These are phyloP conservation scores for Pseudoips prasinana DNA, from an alignment of 2,888 invertebrate species.

Conservation along the genomic window DNA sequence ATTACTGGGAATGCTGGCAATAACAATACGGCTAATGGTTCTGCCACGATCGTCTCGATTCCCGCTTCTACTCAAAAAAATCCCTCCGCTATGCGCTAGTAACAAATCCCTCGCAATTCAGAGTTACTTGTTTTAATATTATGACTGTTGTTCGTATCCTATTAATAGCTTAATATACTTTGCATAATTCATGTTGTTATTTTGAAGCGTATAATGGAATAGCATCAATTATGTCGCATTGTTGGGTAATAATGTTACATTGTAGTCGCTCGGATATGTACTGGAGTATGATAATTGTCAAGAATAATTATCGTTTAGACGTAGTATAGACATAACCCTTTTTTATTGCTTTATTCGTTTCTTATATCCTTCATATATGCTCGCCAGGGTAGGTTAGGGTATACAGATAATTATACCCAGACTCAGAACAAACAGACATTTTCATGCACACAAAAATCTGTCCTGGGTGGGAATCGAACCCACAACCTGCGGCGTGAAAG, in stretches of 20 bases:
- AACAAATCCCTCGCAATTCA: conserved; percentile 49
- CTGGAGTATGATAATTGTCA: conserved; percentile 39
- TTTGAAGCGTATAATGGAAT: conserved; percentile 34
- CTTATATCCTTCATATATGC: no score
- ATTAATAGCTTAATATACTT: conserved; percentile 26
- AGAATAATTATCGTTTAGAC: conserved; percentile 36
- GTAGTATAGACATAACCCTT: no score
- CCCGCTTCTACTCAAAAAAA: conserved; percentile 62
- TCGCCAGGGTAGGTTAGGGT: no score
- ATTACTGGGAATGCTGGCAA: conserved; percentile 75
- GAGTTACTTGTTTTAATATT: conserved; percentile 26
- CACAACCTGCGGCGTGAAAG: no score
- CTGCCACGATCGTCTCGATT: conserved; percentile 66
- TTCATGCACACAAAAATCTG: no score
- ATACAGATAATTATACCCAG: no score
- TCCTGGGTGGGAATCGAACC: no score
- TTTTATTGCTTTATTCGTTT: no score
- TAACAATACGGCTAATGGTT: conserved; percentile 79
- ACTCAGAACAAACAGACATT: no score
- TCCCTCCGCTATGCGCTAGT: conserved; percentile 44
- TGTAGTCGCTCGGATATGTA: conserved; percentile 29
- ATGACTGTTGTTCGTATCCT: conserved; percentile 21
- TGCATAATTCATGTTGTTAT: conserved; percentile 31
- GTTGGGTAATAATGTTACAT: conserved; percentile 40
- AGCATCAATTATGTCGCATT: conserved; percentile 47